Evolutionary conservation across 2,888 invertebrate genomes (phyloP).

Genomic region (Emesis furor): DNA sequence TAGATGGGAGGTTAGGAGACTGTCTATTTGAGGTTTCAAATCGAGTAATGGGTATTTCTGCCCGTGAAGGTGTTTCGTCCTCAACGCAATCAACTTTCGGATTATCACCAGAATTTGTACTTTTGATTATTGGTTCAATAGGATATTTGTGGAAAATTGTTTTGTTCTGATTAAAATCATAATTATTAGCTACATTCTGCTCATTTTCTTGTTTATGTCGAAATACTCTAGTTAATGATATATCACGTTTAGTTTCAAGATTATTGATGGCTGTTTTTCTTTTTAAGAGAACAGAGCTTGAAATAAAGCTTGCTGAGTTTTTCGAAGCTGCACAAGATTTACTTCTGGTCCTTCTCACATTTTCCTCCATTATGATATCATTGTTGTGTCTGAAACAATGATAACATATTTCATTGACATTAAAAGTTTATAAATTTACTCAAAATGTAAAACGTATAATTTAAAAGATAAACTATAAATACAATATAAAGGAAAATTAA

Average conservation of each 20-base stretch:
- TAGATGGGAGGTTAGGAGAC: not conserved
- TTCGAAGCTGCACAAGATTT: not conserved
- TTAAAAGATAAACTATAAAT: no score
- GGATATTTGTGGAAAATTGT: not conserved
- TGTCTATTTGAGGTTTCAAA: not conserved
- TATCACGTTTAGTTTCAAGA: not conserved
- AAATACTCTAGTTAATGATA: not conserved
- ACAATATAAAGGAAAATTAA: no score
- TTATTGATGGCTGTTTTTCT: not conserved
- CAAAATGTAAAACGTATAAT: no score
- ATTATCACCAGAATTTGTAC: not conserved
- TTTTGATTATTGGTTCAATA: not conserved
- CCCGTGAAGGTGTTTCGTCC: not conserved
- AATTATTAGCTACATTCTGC: not conserved
- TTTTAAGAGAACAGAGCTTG: constrained; percentile 7
- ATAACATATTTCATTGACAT: no score
- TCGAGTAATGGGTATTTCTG: not conserved
- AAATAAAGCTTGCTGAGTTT: constrained; percentile 4
- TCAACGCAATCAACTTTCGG: not conserved
- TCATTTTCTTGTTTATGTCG: not conserved
- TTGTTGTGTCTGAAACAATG: no score
- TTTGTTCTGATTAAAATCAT: not conserved
- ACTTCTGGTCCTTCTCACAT: not conserved
- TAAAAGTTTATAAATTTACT: no score
- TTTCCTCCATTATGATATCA: not conserved